Evolutionary conservation across 2,113 vertebrate species (phyloP), one percentile per base, ranked within the genome.

Genomic region (Tonatia bakeri): DNA sequence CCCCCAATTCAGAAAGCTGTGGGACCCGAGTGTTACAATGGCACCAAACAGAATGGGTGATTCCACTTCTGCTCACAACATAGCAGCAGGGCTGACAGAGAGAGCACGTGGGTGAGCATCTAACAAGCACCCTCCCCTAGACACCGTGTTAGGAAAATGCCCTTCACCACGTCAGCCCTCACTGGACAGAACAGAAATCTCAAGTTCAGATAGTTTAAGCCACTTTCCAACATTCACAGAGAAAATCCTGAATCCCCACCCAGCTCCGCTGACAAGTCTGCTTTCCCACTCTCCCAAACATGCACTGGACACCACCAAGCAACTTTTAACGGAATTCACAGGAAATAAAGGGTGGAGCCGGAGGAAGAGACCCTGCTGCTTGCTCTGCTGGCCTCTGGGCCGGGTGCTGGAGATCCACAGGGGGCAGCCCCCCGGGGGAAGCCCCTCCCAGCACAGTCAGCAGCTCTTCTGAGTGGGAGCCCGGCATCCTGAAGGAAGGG

Each of bases 361-460:
- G 38, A 73, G 77, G 15, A 85, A 36, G 4, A 67, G 16, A 36
- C 43, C 22, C 26, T 20, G 52, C 45, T 80, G 89, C n/a, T 59
- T 7, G 59, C 10, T 65, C 40, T 69, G 33, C 13, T 85, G 38
- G 12, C 33, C 72, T 85, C 89, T 36, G 33, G 59, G 38, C 54
- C 0, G 1, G 2, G 64, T n/a, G 54, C 7, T 92, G 33, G 10
- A n/a, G 38, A n/a, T n/a, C 3, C 13, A 13, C 16, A 0, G 7
- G 52, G 52, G 52, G 52, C 52, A 6, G 52, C 52, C 54, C 54
- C 54, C 54, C n/a, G 7, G 54, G 54, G 22, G 54, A 24, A 24
- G 22, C 20, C 54, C 54, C 10, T 67, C 65, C 67, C 40, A 38
- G 64, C 9, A 56, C n/a, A 59, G 47, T 24, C 54, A 40, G 28